These are phyloP conservation scores for Zeuzera pyrina DNA, from an alignment of 2,888 invertebrate species.

Conservation along the genomic window DNA sequence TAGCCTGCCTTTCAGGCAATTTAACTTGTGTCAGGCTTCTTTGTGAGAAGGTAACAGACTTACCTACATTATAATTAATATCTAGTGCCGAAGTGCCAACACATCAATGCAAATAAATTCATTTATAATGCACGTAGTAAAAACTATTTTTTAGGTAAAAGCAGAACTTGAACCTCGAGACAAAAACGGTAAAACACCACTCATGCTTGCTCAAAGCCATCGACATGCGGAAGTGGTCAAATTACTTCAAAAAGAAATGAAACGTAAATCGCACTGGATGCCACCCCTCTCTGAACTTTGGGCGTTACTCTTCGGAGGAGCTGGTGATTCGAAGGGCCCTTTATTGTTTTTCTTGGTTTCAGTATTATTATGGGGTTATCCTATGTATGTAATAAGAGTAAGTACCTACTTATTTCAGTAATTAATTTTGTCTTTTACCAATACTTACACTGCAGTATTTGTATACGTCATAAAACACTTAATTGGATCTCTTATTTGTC, in stretches of 20 bases:
- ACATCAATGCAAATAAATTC: not conserved
- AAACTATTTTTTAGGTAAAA: conserved; percentile 74
- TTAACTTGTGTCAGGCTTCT: conserved; percentile 88
- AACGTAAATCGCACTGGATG: conserved; percentile 87
- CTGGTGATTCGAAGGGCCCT: conserved; percentile 92
- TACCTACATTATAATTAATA: not conserved
- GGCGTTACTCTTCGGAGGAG: conserved; percentile 91
- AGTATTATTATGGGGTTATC: conserved; percentile 92
- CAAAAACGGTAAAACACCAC: conserved; percentile 93
- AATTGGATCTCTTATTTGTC: not conserved
- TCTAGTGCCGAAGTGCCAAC: not conserved
- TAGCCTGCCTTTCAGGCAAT: conserved; percentile 91
- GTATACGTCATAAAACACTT: not conserved
- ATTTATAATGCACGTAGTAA: not conserved
- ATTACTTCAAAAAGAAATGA: conserved; percentile 85
- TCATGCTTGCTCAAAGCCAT: conserved; percentile 91
- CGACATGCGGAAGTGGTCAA: conserved; percentile 89
- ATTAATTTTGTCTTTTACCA: not conserved
- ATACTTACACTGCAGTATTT: not conserved
- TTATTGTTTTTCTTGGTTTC: conserved; percentile 88
- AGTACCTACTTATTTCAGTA: conserved; percentile 20
- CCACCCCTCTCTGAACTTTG: conserved; percentile 91
- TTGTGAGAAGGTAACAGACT: conserved; percentile 82
- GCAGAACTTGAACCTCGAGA: conserved; percentile 90
- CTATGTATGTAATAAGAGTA: conserved; percentile 91